phyloP scores from a whole-genome alignment of 2,113 vertebrate species.

The Clupea harengus region DNA sequence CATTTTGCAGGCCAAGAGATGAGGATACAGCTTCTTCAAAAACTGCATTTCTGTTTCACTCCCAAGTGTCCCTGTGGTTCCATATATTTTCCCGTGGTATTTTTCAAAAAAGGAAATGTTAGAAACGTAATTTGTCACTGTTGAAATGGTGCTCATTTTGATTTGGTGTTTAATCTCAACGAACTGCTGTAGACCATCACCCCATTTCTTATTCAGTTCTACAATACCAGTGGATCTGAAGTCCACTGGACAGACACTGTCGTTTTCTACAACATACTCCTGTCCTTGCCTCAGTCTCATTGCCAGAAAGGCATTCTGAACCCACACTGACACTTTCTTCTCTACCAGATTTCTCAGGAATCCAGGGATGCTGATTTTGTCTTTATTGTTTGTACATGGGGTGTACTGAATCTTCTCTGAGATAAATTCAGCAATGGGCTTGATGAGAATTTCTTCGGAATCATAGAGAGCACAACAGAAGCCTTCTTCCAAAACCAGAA shows the following conservation, averaged over 20 bases:
- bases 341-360: conserved; percentile 33
- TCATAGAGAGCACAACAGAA: conserved; percentile 38
- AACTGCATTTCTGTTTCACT: conserved; percentile 33
- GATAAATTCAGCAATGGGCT: conserved; percentile 17
- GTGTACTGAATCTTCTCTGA: conserved; percentile 25
- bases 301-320: conserved; percentile 47
- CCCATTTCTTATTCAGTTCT: conserved; percentile 45
- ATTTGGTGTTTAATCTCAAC: conserved; percentile 45
- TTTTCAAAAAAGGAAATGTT: conserved; percentile 41
- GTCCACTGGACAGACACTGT: conserved; percentile 42
- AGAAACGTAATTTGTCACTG: conserved; percentile 41
- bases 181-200: conserved; percentile 52
- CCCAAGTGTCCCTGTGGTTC: conserved; percentile 49
- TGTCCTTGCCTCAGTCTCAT: conserved; percentile 16
- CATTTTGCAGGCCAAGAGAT: conserved; percentile 26
- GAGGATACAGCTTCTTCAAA: conserved; percentile 37
- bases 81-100: conserved; percentile 34
- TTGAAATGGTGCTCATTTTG: conserved; percentile 32
- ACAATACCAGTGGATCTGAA: conserved; percentile 48
- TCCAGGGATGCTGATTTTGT: conserved; percentile 35
- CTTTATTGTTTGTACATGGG: conserved; percentile 1
- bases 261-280: conserved; percentile 41
- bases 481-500: conserved; percentile 37
- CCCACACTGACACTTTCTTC: conserved; percentile 24
- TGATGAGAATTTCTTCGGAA: conserved; percentile 23